Conservation (phyloP, 2,888 invertebrate genomes). For the Merodon equestris region DNA sequence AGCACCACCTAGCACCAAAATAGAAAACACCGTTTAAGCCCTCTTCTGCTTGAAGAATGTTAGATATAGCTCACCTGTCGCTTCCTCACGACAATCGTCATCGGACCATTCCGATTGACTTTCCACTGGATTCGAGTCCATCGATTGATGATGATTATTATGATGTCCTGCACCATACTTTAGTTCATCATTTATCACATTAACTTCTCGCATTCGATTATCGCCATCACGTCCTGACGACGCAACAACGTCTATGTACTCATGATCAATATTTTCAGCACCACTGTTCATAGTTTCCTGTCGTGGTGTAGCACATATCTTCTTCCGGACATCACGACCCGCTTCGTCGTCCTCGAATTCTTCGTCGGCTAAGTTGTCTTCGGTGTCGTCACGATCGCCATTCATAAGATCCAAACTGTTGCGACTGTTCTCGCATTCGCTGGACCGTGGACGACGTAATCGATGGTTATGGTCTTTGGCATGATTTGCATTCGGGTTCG, state of each 20-base stretch:
- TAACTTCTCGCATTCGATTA: constrained; percentile 73
- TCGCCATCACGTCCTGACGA: constrained; percentile 62
- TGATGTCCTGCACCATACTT: constrained; percentile 79
- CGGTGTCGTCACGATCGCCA: constrained; percentile 77
- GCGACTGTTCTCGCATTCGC: constrained; percentile 76
- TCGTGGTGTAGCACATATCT: constrained; percentile 69
- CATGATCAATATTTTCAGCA: constrained; percentile 70
- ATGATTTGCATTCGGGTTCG: constrained; percentile 58
- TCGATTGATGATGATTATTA: constrained; percentile 77
- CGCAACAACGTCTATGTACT: constrained; percentile 46
- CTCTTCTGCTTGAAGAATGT: background rate
- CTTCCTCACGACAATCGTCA: constrained; percentile 83
- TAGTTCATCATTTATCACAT: constrained; percentile 79
- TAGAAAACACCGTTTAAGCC: background rate
- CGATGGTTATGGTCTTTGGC: constrained; percentile 75
- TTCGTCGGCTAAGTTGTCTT: constrained; percentile 78
- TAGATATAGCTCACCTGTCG: constrained; percentile 78
- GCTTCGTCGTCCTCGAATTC: constrained; percentile 78
- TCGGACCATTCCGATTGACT: constrained; percentile 92
- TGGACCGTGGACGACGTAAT: constrained; percentile 76
- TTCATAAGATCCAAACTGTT: constrained; percentile 77
- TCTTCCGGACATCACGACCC: constrained; percentile 76
- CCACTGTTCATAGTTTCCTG: constrained; percentile 67
- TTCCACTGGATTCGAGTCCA: constrained; percentile 80
- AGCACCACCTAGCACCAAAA: constrained; percentile 79